These are phyloP conservation scores for Amyelois transitella DNA, from an alignment of 1,140 invertebrate genomes.

Conservation along the genomic window DNA sequence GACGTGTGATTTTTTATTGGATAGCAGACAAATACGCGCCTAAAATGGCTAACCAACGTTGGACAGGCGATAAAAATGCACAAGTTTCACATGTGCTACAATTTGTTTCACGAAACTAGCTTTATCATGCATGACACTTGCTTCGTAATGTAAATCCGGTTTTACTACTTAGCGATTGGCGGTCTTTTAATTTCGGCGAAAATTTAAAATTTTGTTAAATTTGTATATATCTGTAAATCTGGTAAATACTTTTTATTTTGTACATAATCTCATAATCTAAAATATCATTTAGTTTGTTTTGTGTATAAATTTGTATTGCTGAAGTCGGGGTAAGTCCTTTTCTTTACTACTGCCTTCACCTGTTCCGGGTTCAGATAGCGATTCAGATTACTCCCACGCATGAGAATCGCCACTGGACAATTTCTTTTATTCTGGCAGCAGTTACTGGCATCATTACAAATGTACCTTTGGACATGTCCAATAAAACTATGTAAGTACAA, in stretches of 20 bases:
- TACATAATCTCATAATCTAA: neutral
- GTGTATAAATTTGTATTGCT: neutral
- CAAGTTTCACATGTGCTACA: too few relatives aligned
- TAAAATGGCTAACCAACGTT: too few relatives aligned
- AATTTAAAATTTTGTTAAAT: neutral
- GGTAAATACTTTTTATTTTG: neutral
- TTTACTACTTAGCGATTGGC: neutral
- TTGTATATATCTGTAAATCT: neutral
- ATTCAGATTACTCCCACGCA: neutral
- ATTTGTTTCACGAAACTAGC: too few relatives aligned
- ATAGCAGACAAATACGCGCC: too few relatives aligned
- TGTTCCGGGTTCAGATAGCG: neutral
- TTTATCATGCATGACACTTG: too few relatives aligned
- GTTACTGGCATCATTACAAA: constrained; percentile 1
- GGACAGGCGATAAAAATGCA: too few relatives aligned
- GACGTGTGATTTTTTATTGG: too few relatives aligned
- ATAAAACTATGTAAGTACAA: constrained; percentile 5
- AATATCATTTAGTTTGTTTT: neutral
- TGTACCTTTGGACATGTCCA: constrained; percentile 2
- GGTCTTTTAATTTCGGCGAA: neutral
- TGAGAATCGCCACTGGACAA: neutral
- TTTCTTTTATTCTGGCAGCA: constrained; percentile 1
- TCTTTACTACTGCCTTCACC: neutral
- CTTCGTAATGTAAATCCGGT: too few relatives aligned
- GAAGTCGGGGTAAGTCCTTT: neutral